Evolutionary conservation across 92 coral and sea anemone species (phyloP), one percentile per base, ranked within the genome.

Genomic region (Zoanthus gigantus): DNA sequence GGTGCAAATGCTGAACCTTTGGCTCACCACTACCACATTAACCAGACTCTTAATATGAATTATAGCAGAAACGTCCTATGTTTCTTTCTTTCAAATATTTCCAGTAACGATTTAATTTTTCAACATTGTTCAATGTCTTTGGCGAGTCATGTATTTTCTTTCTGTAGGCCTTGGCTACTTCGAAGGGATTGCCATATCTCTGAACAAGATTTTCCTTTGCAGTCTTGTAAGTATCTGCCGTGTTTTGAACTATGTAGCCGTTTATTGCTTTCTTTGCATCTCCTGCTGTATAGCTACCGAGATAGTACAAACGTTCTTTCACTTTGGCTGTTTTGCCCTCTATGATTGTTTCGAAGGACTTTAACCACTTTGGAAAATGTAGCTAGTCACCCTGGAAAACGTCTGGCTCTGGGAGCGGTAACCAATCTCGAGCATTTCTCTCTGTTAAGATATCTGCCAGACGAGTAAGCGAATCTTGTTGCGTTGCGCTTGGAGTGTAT

Each of bases 231-330:
- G 92, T 92, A 7, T 89, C 93, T n/a, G 52, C 72, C 60, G 72
- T 89, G 12, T 91, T 85, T 71, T 81, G 69, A 17, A 50, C 76
- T 28, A 93, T 85, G 71, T 85, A 42, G 48, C 90, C 90, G 78
- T 89, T 90, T 14, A 93, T 85, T 30, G 90, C 92, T 84, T 93
- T 90, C 73, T 88, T 93, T 16, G 94, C 89, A 60, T 93, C 91
- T 3, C 96, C 92, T 3, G 88, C 72, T 9, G 94, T 89, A 53
- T 88, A 93, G 72, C 60, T 77, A 12, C 86, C 90, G 14, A 89
- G 78, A 28, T 86, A 88, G 88, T 88, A 87, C 74, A 88, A 32
- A 48, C 92, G 86, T 57, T 83, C 87, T 23, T 80, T 63, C 1
- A 52, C 72, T 13, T 58, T 67, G 5, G 71, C 46, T 53, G 90